Conservation (phyloP, 1,140 invertebrate species). For the Drosophila parabipectinata region DNA sequence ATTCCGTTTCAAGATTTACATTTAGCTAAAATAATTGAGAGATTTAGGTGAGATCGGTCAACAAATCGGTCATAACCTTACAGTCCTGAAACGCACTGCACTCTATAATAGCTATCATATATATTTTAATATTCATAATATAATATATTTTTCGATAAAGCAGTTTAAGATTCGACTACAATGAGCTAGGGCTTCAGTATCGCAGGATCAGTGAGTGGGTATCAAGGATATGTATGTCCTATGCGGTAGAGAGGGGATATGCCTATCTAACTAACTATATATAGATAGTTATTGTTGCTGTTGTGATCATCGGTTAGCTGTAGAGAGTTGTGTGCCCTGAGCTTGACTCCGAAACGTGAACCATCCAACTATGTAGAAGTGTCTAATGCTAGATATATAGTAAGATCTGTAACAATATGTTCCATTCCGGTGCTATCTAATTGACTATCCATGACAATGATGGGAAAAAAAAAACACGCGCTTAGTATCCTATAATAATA, state of each 20-base stretch:
- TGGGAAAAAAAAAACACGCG: slow-evolving; percentile 30
- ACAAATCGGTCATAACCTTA: not conserved
- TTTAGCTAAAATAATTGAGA: not conserved
- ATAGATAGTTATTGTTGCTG: slow-evolving; percentile 2
- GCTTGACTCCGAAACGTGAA: slow-evolving; percentile 42
- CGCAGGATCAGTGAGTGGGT: slow-evolving; percentile 4
- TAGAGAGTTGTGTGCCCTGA: slow-evolving; percentile 47
- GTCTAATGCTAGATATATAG: slow-evolving; percentile 19
- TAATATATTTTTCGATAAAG: not conserved
- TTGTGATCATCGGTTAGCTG: not conserved
- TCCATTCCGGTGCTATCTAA: slow-evolving; percentile 42
- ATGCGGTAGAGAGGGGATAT: not conserved
- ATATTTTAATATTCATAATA: not conserved
- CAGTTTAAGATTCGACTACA: not conserved
- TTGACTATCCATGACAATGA: slow-evolving; percentile 17
- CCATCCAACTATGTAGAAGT: slow-evolving; percentile 46
- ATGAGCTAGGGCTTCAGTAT: slow-evolving; percentile 5
- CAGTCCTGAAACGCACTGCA: slow-evolving; percentile 13
- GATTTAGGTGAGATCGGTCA: slow-evolving; percentile 20
- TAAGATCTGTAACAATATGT: slow-evolving; percentile 36
- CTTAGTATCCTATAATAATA: slow-evolving; percentile 1
- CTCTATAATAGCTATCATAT: not conserved
- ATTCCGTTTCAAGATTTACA: not conserved
- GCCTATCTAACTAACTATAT: slow-evolving; percentile 8
- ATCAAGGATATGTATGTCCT: slow-evolving; percentile 5